Base-by-base conservation (phyloP, 2,797 vertebrate genomes). In the Ctenopoma kingsleyae region DNA sequence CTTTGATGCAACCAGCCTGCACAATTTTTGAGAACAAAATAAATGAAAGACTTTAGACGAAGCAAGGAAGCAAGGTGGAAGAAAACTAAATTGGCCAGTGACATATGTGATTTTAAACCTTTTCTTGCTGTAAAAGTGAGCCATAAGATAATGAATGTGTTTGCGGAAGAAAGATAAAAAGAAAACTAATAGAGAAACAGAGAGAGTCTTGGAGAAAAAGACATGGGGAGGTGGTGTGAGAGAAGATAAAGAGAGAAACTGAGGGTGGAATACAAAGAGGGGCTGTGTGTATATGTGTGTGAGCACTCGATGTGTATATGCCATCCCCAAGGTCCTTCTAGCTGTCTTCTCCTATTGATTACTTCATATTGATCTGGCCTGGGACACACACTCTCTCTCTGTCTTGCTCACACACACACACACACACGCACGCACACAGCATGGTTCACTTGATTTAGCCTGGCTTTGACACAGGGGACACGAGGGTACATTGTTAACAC, bases 331-430 rank as follows among this genome's bases (percentile, higher is more conserved):
- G 89, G 91, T 90, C 90, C 91, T 91, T 86, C 89, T 84, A 86
- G 85, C 89, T 90, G 89, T 93, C 90, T 90, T 89, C 87, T 90
- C 80, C 80, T 86, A 92, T 93, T 87, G 91, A 93, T 93, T 90
- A 91, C 80, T 84, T 85, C 77, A 80, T 91, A 92, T 93, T 93
- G 90, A 93, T 92, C 84, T 75, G 73, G 76, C 74, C 65, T 70
- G 73, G 70, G 74, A 66, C 66, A 64, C 46, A 71, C 61, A 52
- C 76, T 38, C 69, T 41, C 46, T 57, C 53, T 52, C 62, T 73
- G 75, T 56, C 50, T 46, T 60, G 49, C 60, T 25, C 54, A 63
- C 69, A 61, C 52, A 74, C 68, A 62, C 73, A 67, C 55, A 62
- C 65, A 52, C 67, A 67, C 63, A 73, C 70, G 65, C 49, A 76